These are phyloP conservation scores for Scaptomyza hsui DNA, from an alignment of 1,140 invertebrate genomes.

Conservation along the genomic window DNA sequence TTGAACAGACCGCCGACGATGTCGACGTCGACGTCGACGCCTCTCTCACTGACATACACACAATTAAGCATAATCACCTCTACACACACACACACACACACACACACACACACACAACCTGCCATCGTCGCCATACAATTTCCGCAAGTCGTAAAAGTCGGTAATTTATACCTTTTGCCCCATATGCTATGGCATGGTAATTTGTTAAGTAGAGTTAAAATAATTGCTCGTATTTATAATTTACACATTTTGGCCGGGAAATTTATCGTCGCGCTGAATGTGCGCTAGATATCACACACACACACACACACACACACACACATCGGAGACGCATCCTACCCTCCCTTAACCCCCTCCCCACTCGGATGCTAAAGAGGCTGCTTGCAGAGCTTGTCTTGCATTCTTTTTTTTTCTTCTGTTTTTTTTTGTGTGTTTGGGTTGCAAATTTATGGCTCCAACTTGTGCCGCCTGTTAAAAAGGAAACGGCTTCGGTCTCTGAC, in stretches of 20 bases:
- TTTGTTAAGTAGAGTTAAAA: constrained; percentile 84
- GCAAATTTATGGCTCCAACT: constrained; percentile 75
- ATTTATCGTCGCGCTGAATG: constrained; percentile 83
- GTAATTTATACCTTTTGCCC: constrained; percentile 83
- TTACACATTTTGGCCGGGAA: constrained; percentile 82
- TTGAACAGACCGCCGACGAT: constrained; percentile 61
- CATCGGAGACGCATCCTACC: too few relatives aligned
- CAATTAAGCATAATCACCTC: constrained; percentile 80
- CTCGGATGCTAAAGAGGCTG: too few relatives aligned
- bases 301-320: neutral
- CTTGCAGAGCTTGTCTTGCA: constrained; percentile 66
- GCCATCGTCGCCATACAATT: constrained; percentile 75
- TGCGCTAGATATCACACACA: constrained; percentile 65
- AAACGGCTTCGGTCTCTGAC: constrained; percentile 26
- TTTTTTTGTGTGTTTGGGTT: constrained; percentile 71
- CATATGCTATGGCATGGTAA: constrained; percentile 83
- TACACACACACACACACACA: constrained; percentile 40
- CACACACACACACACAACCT: constrained; percentile 21
- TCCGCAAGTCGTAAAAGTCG: constrained; percentile 82
- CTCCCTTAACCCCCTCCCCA: constrained; percentile 8
- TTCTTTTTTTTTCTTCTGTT: constrained; percentile 66
- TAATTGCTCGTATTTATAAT: constrained; percentile 84
- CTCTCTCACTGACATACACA: constrained; percentile 58
- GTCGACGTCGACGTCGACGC: constrained; percentile 38
- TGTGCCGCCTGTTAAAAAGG: constrained; percentile 53